Evolutionary conservation across 37 sponge, comb jelly and placozoan genomes (phyloP), one percentile per base, ranked within the genome.

Genomic region (Agelas oroides): DNA sequence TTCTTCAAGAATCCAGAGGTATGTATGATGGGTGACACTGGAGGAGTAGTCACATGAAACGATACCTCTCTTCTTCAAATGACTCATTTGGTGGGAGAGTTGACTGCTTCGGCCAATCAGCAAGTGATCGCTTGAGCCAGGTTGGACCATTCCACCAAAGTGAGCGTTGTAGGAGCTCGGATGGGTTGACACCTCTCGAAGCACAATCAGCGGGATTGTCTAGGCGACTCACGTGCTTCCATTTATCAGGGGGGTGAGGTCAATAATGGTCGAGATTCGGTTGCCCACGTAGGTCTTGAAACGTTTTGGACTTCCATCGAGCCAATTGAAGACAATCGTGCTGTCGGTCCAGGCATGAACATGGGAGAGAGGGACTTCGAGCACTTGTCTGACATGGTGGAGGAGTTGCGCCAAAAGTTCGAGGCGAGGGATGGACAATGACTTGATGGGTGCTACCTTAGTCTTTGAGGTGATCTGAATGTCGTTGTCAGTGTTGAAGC

Each of bases 111-210:
- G 81, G 81, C 81, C 81, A 80, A 27, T 54, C 32, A 24, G 53
- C 11, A 53, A 70, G 57, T 53, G 65, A n/a, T 8, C 5, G 23
- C 12, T 13, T 37, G 31, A 80, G 57, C 81, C 81, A 80, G 5
- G 54, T 12, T 11, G 81, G 81, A 25, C 81, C 81, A 37, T 80
- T 40, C 70, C 70, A 68, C 81, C 81, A 80, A 27, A 68, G 56
- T 11, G 13, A 16, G 60, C 60, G 65, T 31, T 59, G 28, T 58
- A 56, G 58, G 28, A 34, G 34, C 40, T 70, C 71, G 40, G 71
- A 70, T 34, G 71, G 71, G 40, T 62, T 60, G 74, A 73, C 57
- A 21, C 70, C 65, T 64, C 58, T 15, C 18, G 58, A 56, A 15
- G 58, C 58, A 18, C 58, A 56, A 18, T 56, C 58, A 18, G 58